phyloP scores from a whole-genome alignment of 2,888 invertebrate species.

The Volucella inanis region DNA sequence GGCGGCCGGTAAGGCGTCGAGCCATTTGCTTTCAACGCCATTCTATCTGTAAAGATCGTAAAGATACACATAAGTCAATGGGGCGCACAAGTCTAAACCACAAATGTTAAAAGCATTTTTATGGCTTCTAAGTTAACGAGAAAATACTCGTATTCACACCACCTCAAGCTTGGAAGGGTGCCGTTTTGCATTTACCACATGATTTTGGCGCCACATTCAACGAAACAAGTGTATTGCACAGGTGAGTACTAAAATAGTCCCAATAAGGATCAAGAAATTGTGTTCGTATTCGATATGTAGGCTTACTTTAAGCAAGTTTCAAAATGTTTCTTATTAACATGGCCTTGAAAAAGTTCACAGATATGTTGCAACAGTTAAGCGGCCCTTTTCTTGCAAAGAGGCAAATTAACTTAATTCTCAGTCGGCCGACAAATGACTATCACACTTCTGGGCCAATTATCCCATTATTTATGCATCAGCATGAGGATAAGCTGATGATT shows the following conservation, averaged over 20 bases:
- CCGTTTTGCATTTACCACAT: neutral
- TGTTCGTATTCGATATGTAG: no score
- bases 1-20: neutral
- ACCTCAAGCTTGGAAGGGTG: constrained; percentile 3
- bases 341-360: constrained; percentile 49
- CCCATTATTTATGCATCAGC: constrained; percentile 73
- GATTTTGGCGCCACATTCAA: constrained; percentile 61
- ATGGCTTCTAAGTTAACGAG: constrained; percentile 56
- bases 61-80: constrained; percentile 38
- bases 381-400: neutral
- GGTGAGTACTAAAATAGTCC: neutral
- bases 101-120: constrained; percentile 42
- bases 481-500: constrained; percentile 46
- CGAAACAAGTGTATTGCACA: neutral
- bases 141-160: constrained; percentile 36
- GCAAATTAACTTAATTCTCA: constrained; percentile 43
- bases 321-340: neutral
- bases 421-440: constrained; percentile 65
- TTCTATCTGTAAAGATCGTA: neutral
- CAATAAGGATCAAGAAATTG: neutral
- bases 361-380: neutral
- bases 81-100: constrained; percentile 1
- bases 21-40: constrained; percentile 30
- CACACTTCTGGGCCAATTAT: constrained; percentile 73
- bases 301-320: no score